Conservation (phyloP, 2,113 vertebrate species). For the Coregonus clupeaformis region DNA sequence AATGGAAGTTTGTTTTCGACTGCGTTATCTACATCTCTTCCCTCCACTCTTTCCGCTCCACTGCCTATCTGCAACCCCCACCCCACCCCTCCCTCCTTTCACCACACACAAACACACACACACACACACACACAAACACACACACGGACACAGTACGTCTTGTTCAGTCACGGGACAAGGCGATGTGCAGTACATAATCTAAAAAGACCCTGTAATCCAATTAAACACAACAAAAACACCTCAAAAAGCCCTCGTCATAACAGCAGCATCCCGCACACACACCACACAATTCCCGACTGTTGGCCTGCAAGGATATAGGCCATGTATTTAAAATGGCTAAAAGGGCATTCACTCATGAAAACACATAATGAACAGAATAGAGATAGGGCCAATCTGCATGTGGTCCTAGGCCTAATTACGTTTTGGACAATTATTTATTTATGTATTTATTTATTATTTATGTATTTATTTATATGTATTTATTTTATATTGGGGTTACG, state of each 20-base stretch:
- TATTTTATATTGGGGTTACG: neutral
- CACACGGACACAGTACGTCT: slow-evolving; percentile 40
- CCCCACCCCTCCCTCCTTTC: slow-evolving; percentile 53
- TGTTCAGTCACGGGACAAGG: slow-evolving; percentile 64
- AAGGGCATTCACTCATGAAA: neutral
- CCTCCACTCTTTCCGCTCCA: slow-evolving; percentile 73
- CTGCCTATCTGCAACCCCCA: slow-evolving; percentile 61
- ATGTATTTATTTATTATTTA: too few species aligned
- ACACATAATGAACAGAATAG: neutral
- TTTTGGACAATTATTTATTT: neutral
- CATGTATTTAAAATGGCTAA: neutral
- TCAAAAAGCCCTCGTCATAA: slow-evolving; percentile 47
- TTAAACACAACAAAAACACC: slow-evolving; percentile 67
- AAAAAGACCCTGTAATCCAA: slow-evolving; percentile 70
- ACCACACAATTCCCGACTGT: neutral
- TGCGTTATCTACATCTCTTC: slow-evolving; percentile 69
- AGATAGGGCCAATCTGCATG: neutral
- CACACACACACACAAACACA: slow-evolving; percentile 27
- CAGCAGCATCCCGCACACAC: slow-evolving; percentile 55
- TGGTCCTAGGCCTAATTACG: neutral
- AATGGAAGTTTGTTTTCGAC: slow-evolving; percentile 68
- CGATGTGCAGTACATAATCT: slow-evolving; percentile 64
- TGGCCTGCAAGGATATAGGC: neutral
- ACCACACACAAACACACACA: slow-evolving; percentile 24
- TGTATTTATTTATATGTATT: neutral